Percentiles rank a stretch among this genome's conserved stretches.
Conservation (phyloP, 2,888 invertebrate genomes). For the Helobdella robusta region DNA sequence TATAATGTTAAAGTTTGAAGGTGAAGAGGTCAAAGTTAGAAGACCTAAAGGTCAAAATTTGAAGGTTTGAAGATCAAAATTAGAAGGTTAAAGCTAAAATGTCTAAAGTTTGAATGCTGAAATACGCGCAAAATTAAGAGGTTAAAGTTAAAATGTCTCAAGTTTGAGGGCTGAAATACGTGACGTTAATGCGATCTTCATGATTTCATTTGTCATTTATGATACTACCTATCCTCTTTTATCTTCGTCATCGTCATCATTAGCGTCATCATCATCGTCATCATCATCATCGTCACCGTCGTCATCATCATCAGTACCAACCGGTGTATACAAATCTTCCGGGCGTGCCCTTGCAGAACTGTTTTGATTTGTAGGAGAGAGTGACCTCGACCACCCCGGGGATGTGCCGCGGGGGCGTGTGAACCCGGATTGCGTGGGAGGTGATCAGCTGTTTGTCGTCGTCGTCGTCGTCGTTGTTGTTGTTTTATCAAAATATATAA, state of each 20-base stretch:
- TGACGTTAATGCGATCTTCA: too few relatives aligned
- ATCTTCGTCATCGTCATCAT: conserved; percentile 23
- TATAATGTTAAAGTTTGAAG: too few relatives aligned
- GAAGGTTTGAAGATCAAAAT: too few relatives aligned
- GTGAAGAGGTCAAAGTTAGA: too few relatives aligned
- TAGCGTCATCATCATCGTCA: conserved; percentile 31
- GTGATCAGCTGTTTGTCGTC: conserved; percentile 66
- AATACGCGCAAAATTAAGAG: too few relatives aligned
- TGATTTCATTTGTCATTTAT: too few relatives aligned
- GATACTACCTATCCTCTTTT: too few relatives aligned
- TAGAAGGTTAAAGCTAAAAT: too few relatives aligned
- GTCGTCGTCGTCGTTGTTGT: background rate
- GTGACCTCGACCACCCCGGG: conserved; percentile 99
- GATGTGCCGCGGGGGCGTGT: conserved; percentile 92
- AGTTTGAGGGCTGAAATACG: too few relatives aligned
- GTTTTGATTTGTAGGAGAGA: conserved; percentile 93
- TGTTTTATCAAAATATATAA: background rate
- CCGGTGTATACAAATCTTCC: conserved; percentile 98
- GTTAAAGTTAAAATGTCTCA: too few relatives aligned
- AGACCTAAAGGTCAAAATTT: too few relatives aligned
- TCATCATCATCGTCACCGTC: conserved; percentile 29
- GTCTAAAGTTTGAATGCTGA: too few relatives aligned
- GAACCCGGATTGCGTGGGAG: conserved; percentile 94
- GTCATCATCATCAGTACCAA: conserved; percentile 47
- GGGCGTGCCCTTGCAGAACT: conserved; percentile 94